These are phyloP conservation scores for Urocitellus parryii DNA, from an alignment of 2,113 vertebrate genomes.

Conservation along the genomic window DNA sequence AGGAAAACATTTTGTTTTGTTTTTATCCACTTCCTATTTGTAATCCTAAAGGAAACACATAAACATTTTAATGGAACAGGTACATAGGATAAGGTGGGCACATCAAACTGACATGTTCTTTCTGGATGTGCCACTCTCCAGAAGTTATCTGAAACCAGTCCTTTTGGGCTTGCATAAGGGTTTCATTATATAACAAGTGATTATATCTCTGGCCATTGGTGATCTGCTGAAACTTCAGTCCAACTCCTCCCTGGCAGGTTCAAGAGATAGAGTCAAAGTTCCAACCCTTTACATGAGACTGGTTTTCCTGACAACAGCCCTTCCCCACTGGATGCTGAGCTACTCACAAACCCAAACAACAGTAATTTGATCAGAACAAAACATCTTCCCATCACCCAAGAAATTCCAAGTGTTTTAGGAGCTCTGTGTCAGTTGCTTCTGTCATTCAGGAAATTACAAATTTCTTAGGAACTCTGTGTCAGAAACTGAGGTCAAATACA, in stretches of 20 bases:
- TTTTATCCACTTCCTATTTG: neutral
- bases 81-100: neutral
- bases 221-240: neutral
- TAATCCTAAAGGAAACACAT: neutral
- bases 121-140: neutral
- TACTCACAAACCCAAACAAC: neutral
- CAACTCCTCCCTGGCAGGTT: rapidly evolving
- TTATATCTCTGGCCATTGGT: too few relatives aligned
- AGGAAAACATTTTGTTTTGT: neutral
- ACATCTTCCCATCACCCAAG: neutral
- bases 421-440: rapidly evolving
- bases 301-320: neutral
- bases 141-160: too few relatives aligned
- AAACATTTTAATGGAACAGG: too few relatives aligned
- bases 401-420: neutral
- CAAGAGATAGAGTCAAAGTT: too few relatives aligned
- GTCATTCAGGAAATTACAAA: rapidly evolving
- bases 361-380: neutral
- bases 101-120: rapidly evolving
- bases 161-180: too few relatives aligned
- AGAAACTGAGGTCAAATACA: neutral
- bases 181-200: neutral
- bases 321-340: rapidly evolving
- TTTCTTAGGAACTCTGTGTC: neutral
- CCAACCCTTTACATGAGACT: neutral